Conservation (phyloP, 2,888 invertebrate species). For the Oscheius myriophilus region DNA sequence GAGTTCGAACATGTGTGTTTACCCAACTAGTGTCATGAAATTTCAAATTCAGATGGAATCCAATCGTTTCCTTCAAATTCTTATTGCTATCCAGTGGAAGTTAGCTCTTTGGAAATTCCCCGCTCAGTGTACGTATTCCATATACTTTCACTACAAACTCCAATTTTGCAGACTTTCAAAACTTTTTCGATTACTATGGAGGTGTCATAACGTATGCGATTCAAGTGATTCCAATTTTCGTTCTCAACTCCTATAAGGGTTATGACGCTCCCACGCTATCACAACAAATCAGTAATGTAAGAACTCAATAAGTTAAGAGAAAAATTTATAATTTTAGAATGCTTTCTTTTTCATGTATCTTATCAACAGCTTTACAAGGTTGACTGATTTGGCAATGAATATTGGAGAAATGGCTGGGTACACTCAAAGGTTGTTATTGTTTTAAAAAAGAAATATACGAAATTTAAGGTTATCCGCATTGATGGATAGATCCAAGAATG, state of each 20-base stretch:
- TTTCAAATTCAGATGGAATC: constrained; percentile 30
- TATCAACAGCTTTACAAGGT: constrained; percentile 75
- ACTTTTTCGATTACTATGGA: constrained; percentile 75
- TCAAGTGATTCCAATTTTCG: constrained; percentile 74
- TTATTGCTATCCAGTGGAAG: constrained; percentile 18
- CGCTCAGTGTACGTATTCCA: constrained; percentile 46
- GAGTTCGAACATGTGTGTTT: constrained; percentile 36
- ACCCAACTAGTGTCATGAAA: background rate
- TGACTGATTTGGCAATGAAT: constrained; percentile 74
- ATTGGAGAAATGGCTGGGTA: constrained; percentile 74
- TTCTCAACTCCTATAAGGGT: constrained; percentile 71
- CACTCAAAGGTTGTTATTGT: constrained; percentile 70
- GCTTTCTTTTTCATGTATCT: constrained; percentile 76
- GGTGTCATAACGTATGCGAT: constrained; percentile 75
- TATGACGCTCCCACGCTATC: constrained; percentile 35
- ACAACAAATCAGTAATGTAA: constrained; percentile 62
- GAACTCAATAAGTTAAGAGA: background rate
- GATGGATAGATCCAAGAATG: background rate
- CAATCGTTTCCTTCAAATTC: constrained; percentile 69
- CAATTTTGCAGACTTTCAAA: constrained; percentile 65
- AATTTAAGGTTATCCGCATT: background rate
- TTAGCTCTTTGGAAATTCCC: constrained; percentile 49
- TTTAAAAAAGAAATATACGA: background rate
- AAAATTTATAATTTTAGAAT: constrained; percentile 73
- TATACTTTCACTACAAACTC: background rate